A percentile compares a stretch with the other conserved stretches of the same genome.
These are phyloP conservation scores for Drosophila orena DNA, from an alignment of 1,140 invertebrate genomes.

Conservation along the genomic window DNA sequence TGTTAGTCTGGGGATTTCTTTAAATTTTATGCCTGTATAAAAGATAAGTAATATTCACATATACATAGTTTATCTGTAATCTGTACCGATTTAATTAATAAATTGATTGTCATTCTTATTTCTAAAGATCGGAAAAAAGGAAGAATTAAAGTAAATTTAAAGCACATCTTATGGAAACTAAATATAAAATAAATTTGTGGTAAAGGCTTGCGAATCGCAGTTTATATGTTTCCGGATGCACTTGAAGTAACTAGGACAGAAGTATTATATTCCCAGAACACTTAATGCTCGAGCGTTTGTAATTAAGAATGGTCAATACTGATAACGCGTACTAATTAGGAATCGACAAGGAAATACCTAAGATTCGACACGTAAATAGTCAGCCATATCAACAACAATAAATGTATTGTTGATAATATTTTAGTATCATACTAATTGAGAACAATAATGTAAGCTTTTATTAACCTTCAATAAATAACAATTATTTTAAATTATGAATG, in stretches of 20 bases:
- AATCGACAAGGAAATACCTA: neutral
- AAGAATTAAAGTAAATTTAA: neutral
- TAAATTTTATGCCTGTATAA: no score
- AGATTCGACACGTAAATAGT: neutral
- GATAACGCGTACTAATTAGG: neutral
- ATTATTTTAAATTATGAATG: no score
- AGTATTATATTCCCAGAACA: conserved; percentile 2
- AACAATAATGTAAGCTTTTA: neutral
- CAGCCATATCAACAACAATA: neutral
- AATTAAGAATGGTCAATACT: neutral
- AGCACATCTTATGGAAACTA: neutral
- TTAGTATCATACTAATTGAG: no score
- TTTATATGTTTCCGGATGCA: conserved; percentile 1
- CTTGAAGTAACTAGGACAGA: neutral
- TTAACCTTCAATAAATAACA: neutral
- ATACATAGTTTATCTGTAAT: no score
- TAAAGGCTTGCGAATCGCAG: neutral
- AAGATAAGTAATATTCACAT: no score
- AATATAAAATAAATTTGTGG: neutral
- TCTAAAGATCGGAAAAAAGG: neutral
- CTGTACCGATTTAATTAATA: no score
- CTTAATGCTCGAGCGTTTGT: neutral
- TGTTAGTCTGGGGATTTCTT: no score
- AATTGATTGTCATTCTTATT: no score
- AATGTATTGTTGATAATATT: neutral